These are phyloP conservation scores for Boloria euphrosyne DNA, from an alignment of 2,888 invertebrate genomes.

Conservation along the genomic window DNA sequence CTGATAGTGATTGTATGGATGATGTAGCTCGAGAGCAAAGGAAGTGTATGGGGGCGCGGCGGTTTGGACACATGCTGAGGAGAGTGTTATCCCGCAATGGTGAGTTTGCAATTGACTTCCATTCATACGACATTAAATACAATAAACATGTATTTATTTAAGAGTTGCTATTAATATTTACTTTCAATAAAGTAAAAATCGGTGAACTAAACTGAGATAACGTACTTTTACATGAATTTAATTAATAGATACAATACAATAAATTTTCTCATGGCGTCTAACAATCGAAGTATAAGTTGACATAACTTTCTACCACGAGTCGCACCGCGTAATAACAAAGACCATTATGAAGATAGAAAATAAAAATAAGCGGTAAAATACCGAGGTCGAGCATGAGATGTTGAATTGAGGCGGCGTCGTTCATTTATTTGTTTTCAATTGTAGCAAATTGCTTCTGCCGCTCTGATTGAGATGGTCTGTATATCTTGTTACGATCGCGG, in stretches of 20 bases:
- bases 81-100: slow-evolving; percentile 77
- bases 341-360: slow-evolving; percentile 33
- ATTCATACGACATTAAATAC: no score
- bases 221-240: no score
- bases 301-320: slow-evolving; percentile 30
- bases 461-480: slow-evolving; percentile 64
- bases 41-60: slow-evolving; percentile 74
- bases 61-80: slow-evolving; percentile 71
- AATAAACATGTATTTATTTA: no score
- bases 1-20: slow-evolving; percentile 73
- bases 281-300: slow-evolving; percentile 29
- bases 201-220: no score
- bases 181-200: no score
- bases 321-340: slow-evolving; percentile 32
- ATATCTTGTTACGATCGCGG: slow-evolving; percentile 55
- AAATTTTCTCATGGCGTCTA: slow-evolving; percentile 26
- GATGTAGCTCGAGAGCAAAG: slow-evolving; percentile 70
- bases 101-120: slow-evolving; percentile 48
- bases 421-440: slow-evolving; percentile 73
- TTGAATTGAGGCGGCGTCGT: slow-evolving; percentile 52
- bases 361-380: slow-evolving; percentile 36
- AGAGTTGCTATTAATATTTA: not conserved
- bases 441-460: slow-evolving; percentile 64
- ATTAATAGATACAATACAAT: slow-evolving; percentile 12
- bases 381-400: slow-evolving; percentile 41